Conservation (phyloP, 2,888 invertebrate genomes). For the Leptopilina drosophilae region DNA sequence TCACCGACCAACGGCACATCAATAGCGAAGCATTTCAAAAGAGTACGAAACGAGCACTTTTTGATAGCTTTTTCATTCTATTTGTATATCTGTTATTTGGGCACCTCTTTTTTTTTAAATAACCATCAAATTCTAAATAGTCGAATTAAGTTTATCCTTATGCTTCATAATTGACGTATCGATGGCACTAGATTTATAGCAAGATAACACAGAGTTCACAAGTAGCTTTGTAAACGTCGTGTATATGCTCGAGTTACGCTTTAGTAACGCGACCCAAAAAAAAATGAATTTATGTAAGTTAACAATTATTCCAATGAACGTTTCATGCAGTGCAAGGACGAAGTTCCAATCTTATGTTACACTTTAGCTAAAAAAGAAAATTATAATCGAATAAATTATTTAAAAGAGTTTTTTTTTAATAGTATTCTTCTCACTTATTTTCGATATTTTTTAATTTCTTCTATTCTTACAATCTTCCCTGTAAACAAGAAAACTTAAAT, state of each 20-base stretch:
- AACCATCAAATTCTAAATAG: neutral
- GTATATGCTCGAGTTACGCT: conserved; percentile 21
- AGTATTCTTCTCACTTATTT: neutral
- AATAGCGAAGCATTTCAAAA: conserved; percentile 57
- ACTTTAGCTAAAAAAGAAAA: conserved; percentile 58
- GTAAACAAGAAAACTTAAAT: too few relatives aligned
- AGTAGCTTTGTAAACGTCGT: conserved; percentile 50
- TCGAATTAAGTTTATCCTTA: conserved; percentile 2
- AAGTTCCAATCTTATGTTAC: conserved; percentile 59
- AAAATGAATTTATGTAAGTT: conserved; percentile 18
- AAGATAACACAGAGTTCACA: conserved; percentile 53
- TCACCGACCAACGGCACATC: conserved; percentile 57
- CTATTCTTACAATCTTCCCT: too few relatives aligned
- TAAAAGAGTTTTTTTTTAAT: conserved; percentile 51
- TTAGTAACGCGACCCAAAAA: conserved; percentile 36
- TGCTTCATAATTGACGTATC: conserved; percentile 63
- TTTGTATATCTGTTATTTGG: conserved; percentile 16
- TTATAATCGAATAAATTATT: conserved; percentile 69
- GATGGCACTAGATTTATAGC: conserved; percentile 55
- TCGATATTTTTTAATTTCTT: too few relatives aligned
- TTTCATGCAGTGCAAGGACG: conserved; percentile 53
- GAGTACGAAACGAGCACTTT: conserved; percentile 41
- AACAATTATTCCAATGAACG: conserved; percentile 48
- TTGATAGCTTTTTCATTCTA: conserved; percentile 47
- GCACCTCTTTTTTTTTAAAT: conserved; percentile 45